Conservation (phyloP, 30 jellyfish, hydroid and myxozoan genomes). For the Pseudorhiza aurosa region DNA sequence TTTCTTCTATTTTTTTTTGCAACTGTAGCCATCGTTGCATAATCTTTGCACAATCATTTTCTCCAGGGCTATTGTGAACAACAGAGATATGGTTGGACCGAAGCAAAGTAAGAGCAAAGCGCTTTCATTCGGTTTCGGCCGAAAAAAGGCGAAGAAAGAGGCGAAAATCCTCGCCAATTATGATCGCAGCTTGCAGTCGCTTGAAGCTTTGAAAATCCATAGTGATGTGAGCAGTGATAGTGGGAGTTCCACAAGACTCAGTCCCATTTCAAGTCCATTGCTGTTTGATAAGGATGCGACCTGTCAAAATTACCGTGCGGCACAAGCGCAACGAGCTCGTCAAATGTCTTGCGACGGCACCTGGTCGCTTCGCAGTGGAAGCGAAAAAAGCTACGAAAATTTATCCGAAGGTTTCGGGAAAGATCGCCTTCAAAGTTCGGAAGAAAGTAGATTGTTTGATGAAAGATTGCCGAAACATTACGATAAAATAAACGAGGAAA, state of each 20-base stretch:
- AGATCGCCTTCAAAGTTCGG: not conserved
- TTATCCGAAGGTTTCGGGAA: not conserved
- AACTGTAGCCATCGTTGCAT: too few relatives aligned
- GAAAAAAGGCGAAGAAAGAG: conserved; percentile 35
- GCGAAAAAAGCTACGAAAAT: not conserved
- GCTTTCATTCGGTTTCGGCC: conserved; percentile 51
- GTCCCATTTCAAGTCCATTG: conserved; percentile 53
- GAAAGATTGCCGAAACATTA: not conserved
- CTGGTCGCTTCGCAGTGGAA: conserved; percentile 1
- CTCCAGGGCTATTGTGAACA: not conserved
- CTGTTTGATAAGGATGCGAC: not conserved
- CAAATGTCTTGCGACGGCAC: not conserved
- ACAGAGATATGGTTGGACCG: not conserved
- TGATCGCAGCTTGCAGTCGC: conserved; percentile 46
- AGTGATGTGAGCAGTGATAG: conserved; percentile 32
- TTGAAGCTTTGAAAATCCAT: conserved; percentile 26
- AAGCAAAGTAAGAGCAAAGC: conserved; percentile 53
- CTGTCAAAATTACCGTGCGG: conserved; percentile 38
- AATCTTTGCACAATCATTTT: too few relatives aligned
- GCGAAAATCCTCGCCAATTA: conserved; percentile 17
- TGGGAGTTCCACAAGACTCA: conserved; percentile 62
- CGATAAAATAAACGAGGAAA: not conserved
- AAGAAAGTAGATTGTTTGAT: not conserved
- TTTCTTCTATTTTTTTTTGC: too few relatives aligned
- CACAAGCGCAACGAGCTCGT: conserved; percentile 50